Evolutionary conservation across 2,113 vertebrate species (phyloP), one percentile per base, ranked within the genome.

Genomic region (Psittacara wagleri): DNA sequence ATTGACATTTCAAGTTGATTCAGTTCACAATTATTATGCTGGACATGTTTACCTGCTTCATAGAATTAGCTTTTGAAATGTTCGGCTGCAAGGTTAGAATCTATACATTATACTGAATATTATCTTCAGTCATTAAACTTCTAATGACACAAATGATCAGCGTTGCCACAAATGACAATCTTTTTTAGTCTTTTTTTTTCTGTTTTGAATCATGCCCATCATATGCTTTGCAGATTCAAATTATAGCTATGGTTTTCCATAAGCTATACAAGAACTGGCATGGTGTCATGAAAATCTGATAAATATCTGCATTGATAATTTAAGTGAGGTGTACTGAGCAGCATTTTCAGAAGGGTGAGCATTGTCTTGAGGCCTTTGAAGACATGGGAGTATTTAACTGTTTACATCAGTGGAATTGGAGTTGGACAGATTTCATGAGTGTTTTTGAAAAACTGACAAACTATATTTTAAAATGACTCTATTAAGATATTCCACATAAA

Each of bases 11-110:
- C 33, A 79, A 10, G 52, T 66, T 90, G 57, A 39, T 88, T 33
- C 25, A 84, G 52, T 92, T 94, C 76, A 17, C 52, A 35, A 66
- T 70, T 70, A 29, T 70, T 94, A 51, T 29, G n/a, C 51, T 89
- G 17, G 51, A 49, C 55, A 20, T 73, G 69, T 81, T 96, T 96
- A 76, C 81, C 61, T 86, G 43, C 31, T 94, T 88, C 92, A 64
- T 73, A 80, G 29, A 54, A 95, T 46, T 13, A 70, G 75, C 52
- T 59, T 64, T 91, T 44, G 23, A 96, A 93, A 86, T 52, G 31
- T 94, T 86, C 91, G 86, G 14, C 29, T 28, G 86, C 37, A 80
- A 94, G 44, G 23, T 89, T 90, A 93, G 90, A 44, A 83, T 66
- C 69, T 64, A 5, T 86, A 17, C 37, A 35, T 83, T 70, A 13